A percentile compares a stretch with the other conserved stretches of the same genome.
These are phyloP conservation scores for Callipepla squamata DNA, from an alignment of 2,113 vertebrate genomes.

Conservation along the genomic window DNA sequence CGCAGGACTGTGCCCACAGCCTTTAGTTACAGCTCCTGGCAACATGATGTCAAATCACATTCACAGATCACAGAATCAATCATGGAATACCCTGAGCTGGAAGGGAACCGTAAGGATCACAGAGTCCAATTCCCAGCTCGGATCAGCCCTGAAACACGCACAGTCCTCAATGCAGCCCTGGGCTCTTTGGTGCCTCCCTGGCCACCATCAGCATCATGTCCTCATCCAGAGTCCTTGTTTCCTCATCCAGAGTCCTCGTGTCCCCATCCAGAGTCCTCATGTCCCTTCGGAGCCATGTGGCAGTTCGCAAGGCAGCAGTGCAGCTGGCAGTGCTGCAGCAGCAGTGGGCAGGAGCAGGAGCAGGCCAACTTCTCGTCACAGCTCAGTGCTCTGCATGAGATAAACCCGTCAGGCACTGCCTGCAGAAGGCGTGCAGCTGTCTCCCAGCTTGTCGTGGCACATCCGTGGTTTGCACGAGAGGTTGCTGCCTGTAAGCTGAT, in stretches of 20 bases:
- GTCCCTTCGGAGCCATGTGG: neutral
- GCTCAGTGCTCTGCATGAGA: neutral
- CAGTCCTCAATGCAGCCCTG: neutral
- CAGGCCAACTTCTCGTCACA: neutral
- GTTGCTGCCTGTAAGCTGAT: neutral
- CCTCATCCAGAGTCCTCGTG: neutral
- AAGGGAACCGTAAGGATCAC: too few relatives aligned
- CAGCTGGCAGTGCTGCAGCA: neutral
- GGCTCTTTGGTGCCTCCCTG: neutral
- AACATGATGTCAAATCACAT: neutral
- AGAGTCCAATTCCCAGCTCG: too few relatives aligned
- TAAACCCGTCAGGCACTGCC: neutral
- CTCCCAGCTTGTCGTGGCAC: neutral
- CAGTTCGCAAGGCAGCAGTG: neutral
- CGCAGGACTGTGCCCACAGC: neutral
- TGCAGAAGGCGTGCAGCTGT: fast-evolving
- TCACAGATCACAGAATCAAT: neutral
- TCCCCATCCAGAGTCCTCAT: neutral
- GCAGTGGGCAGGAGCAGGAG: neutral
- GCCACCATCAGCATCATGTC: fast-evolving
- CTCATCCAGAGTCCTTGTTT: neutral
- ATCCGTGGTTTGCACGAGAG: neutral
- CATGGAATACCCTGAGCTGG: too few relatives aligned
- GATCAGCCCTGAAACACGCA: neutral
- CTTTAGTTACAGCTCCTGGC: neutral